Evolutionary conservation across 2,113 vertebrate species (phyloP).

Genomic region (Chloropsis hardwickii): DNA sequence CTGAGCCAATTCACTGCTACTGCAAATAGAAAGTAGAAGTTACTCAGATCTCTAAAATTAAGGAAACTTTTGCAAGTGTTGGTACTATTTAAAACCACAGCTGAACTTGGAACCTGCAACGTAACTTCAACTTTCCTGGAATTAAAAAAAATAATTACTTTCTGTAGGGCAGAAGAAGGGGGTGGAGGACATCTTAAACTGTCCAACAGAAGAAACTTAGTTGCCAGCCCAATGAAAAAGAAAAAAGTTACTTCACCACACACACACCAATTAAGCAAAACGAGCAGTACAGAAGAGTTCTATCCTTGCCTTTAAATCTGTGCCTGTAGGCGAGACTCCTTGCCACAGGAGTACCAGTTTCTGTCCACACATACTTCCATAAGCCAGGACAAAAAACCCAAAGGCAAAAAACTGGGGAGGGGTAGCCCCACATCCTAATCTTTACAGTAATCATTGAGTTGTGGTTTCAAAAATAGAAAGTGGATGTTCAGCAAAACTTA

Average conservation of each 20-base stretch:
- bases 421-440: not conserved
- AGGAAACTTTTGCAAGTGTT: not conserved
- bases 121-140: not conserved
- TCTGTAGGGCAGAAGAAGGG: not conserved
- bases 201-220: not conserved
- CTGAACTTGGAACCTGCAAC: slow-evolving; percentile 24
- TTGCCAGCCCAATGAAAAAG: not conserved
- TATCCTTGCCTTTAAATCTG: not conserved
- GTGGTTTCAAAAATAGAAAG: slow-evolving; percentile 33
- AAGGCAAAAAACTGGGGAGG: not conserved
- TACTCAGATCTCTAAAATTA: not conserved
- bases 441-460: slow-evolving; percentile 12
- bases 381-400: not conserved
- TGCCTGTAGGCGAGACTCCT: not conserved
- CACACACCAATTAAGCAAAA: not conserved
- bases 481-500: not conserved
- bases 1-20: not conserved
- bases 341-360: not conserved
- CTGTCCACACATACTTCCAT: not conserved
- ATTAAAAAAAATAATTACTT: slow-evolving; percentile 16
- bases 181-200: not conserved
- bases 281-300: not conserved
- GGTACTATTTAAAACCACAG: slow-evolving; percentile 45
- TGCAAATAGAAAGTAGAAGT: slow-evolving; percentile 5
- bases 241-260: not conserved